Evolutionary conservation across 2,113 vertebrate genomes (phyloP).

Genomic region (Trogon melanurus): DNA sequence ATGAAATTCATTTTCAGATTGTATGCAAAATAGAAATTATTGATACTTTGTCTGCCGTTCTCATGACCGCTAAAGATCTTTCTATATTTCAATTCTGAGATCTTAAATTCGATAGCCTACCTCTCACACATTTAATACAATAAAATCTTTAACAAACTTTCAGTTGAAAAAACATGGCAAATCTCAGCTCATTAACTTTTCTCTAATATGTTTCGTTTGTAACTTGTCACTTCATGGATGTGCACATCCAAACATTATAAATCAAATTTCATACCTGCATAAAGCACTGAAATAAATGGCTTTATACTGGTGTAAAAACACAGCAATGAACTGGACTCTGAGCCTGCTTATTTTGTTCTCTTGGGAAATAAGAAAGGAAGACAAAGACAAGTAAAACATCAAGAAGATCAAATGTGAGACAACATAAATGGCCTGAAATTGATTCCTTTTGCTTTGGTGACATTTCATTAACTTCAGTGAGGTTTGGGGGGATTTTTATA

Average conservation of each 20-base stretch:
- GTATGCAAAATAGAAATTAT: constrained; percentile 41
- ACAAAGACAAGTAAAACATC: constrained; percentile 45
- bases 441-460: constrained; percentile 57
- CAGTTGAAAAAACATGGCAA: neutral
- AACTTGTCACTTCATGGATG: neutral
- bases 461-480: constrained; percentile 61
- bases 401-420: constrained; percentile 52
- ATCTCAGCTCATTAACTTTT: constrained; percentile 2
- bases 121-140: neutral
- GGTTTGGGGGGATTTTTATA: constrained; percentile 19
- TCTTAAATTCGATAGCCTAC: constrained; percentile 32
- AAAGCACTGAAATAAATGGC: neutral
- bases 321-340: neutral
- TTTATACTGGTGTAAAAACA: neutral
- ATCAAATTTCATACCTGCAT: neutral
- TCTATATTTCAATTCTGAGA: constrained; percentile 14
- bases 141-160: neutral
- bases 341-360: constrained; percentile 18
- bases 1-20: constrained; percentile 64
- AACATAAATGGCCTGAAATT: constrained; percentile 55
- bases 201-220: neutral
- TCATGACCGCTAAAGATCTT: constrained; percentile 22
- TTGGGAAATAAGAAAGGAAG: constrained; percentile 37
- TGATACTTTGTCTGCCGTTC: constrained; percentile 37
- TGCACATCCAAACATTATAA: neutral